Conservation (phyloP, 2,888 invertebrate species). For the Synergus laeviventris region DNA sequence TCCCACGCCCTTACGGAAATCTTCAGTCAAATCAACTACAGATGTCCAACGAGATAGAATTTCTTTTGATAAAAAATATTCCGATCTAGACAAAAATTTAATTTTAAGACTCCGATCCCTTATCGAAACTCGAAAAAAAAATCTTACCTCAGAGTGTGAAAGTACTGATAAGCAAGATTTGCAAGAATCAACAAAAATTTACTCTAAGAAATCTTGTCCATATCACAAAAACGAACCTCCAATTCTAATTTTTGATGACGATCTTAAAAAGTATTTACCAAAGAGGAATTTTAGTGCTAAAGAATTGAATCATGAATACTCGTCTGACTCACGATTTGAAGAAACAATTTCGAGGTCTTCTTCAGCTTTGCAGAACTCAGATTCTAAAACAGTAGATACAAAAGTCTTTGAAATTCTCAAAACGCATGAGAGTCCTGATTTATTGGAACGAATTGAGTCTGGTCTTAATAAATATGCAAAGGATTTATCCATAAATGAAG, state of each 20-base stretch:
- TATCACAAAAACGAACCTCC: conserved; percentile 49
- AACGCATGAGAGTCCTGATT: background rate
- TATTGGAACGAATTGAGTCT: background rate
- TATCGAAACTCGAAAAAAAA: background rate
- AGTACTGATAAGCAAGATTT: background rate
- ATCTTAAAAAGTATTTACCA: conserved; percentile 53
- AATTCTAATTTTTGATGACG: conserved; percentile 53
- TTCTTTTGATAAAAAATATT: background rate
- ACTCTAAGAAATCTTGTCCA: conserved; percentile 52
- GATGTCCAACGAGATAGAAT: conserved; percentile 8
- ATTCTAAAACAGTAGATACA: background rate
- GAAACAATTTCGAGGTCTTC: conserved; percentile 20
- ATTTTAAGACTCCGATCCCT: background rate
- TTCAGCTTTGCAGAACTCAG: background rate
- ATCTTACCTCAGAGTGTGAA: background rate
- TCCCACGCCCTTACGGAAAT: conserved; percentile 46
- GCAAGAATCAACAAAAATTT: conserved; percentile 42
- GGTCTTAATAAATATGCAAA: too few species aligned
- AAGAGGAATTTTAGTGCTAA: conserved; percentile 23
- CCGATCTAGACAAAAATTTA: background rate
- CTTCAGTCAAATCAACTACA: conserved; percentile 18
- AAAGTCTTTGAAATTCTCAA: background rate
- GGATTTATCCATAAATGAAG: too few species aligned
- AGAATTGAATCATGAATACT: background rate
- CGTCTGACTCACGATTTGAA: background rate